These are phyloP conservation scores for Ursus arctos DNA, from an alignment of 2,113 vertebrate genomes.

Conservation along the genomic window DNA sequence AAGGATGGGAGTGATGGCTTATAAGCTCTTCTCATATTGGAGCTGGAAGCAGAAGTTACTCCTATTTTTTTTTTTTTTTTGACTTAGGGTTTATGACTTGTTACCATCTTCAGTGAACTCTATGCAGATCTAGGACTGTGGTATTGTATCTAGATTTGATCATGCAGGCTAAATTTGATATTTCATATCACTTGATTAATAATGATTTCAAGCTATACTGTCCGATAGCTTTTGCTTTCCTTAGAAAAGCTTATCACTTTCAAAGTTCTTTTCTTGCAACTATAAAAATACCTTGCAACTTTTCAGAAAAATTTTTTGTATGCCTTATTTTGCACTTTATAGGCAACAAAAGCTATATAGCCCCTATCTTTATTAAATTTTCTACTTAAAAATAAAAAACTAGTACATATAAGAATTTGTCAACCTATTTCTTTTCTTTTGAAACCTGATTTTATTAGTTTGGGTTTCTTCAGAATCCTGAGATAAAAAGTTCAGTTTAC, in stretches of 20 bases:
- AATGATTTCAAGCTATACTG: background rate
- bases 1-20: background rate
- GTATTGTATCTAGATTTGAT: background rate
- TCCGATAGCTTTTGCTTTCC: background rate
- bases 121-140: background rate
- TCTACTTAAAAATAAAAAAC: background rate
- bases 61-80: too few species aligned
- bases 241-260: background rate
- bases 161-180: background rate
- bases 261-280: background rate
- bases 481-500: background rate
- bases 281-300: background rate
- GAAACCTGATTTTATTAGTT: background rate
- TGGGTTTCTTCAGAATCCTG: background rate
- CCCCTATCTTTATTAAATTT: background rate
- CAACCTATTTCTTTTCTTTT: background rate
- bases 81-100: background rate
- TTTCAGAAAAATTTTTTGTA: background rate
- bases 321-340: background rate
- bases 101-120: background rate
- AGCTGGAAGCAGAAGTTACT: background rate
- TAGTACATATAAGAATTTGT: background rate
- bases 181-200: background rate
- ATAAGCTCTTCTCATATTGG: background rate
- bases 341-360: background rate